Evolutionary conservation across 2,113 vertebrate species (phyloP), one percentile per base, ranked within the genome.

Genomic region (Scatophagus argus): DNA sequence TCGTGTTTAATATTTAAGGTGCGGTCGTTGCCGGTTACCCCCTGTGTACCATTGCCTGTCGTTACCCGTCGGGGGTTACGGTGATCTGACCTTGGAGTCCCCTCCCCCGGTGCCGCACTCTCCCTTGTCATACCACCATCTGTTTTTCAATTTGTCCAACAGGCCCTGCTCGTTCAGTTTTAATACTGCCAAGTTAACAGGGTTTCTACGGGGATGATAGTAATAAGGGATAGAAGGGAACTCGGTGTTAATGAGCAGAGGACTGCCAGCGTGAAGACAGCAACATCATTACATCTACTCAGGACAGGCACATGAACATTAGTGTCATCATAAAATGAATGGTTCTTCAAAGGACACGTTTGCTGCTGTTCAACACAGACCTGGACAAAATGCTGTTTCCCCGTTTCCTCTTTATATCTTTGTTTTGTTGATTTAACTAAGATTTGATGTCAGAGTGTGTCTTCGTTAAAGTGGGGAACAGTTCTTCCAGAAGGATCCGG

Each of bases 121-220:
- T 6, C 98, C 98, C 21, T 99, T 99, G 97, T 98, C 98, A 97
- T 99, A 99, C 98, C 98, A 99, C 98, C 98, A 99, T 98, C 98
- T 99, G 98, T 99, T 99, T 99, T 99, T 99, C 97, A 99, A 98
- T 99, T 98, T 99, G 98, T 99, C 98, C 98, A 99, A 98, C 96
- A 99, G 97, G 94, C 98, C 98, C 97, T 99, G 98, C 96, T 99
- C 98, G 97, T 99, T 99, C 96, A 99, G 97, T 98, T 99, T 99
- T 98, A 99, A 97, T 94, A 99, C 98, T 96, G 98, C 98, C 98
- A 99, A 97, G 97, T 99, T 99, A 95, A 99, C 98, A 95, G 96
- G 97, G 96, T 99, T 99, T 99, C 98, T 94, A 92, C 95, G 95
- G 95, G 93, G 95, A 96, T 56, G 84, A 89, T 95, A 96, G 95